Evolutionary conservation across 1,140 invertebrate genomes (phyloP), one percentile per base, ranked within the genome.

Genomic region (Ostrea denselamellosa): DNA sequence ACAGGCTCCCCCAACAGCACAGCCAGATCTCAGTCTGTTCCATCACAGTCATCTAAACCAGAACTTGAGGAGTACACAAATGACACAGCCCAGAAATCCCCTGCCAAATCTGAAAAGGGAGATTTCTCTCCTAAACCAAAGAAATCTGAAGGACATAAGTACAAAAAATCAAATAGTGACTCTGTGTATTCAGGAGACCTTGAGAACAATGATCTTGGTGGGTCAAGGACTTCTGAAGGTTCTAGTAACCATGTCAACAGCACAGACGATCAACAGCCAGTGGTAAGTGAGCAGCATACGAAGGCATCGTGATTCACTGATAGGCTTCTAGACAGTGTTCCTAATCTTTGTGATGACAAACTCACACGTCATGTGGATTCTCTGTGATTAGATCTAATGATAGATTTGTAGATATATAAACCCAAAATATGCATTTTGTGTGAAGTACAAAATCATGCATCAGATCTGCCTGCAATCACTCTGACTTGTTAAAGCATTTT

Each of bases 121-220:
- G 87, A 88, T 34, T 44, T 10, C 51, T 85, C 87, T 52, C 87
- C 87, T 22, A 88, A 86, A 88, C 87, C 85, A 83, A 88, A 88
- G 85, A 88, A 86, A 83, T 83, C 85, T 81, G 96, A 96, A 89
- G 96, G 96, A 91, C 96, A 96, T 92, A 94, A 96, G 96, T 92
- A 96, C 96, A 94, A 96, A 85, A 93, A 94, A 90, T 94, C 94
- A 90, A 93, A 93, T 91, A 90, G 87, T 90, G 92, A 93, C 44
- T 71, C 62, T 71, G 51, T 77, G 44, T 77, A 25, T 83, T 86
- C 52, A 85, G 90, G 90, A 77, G 88, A 89, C 89, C 85, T 88
- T 81, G 87, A 56, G 54, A 87, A 89, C 34, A 90, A 83, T 89
- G 54, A 71, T 9, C 52, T 85, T 85, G 77, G 71, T 88, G 83